phyloP scores from a whole-genome alignment of 1,140 invertebrate genomes.

The Drosophila bifasciata region DNA sequence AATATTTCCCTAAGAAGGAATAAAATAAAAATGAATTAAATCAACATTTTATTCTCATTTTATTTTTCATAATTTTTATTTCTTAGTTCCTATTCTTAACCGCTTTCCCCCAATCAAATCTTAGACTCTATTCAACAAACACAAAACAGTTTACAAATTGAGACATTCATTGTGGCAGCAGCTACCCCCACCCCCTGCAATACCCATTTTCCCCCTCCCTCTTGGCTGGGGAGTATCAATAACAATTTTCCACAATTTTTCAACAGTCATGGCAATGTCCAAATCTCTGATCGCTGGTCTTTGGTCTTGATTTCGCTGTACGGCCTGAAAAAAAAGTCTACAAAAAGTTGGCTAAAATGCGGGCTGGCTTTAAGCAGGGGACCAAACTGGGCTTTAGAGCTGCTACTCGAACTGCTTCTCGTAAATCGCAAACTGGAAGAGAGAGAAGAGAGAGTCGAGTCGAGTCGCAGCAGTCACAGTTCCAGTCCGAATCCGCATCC shows the following conservation, averaged over 20 bases:
- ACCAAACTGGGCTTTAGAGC: constrained; percentile 9
- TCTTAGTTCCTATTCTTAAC: too few species aligned
- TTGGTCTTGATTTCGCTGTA: constrained; percentile 47
- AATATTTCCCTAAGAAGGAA: too few species aligned
- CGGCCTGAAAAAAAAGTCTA: constrained; percentile 33
- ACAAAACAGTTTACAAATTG: constrained; percentile 42
- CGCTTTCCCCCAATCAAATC: too few species aligned
- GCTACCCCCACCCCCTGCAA: background rate
- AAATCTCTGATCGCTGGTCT: too few species aligned
- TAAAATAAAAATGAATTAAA: too few species aligned
- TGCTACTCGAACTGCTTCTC: constrained; percentile 61
- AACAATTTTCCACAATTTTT: constrained; percentile 72
- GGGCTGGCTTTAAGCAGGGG: background rate
- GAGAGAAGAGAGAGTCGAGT: too few species aligned
- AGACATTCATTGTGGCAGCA: constrained; percentile 44
- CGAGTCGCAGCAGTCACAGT: too few species aligned
- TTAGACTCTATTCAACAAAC: too few species aligned
- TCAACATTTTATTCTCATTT: too few species aligned
- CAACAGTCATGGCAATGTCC: constrained; percentile 39
- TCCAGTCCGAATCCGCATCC: too few species aligned
- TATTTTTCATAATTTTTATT: too few species aligned
- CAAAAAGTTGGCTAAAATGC: constrained; percentile 47
- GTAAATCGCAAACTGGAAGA: constrained; percentile 59
- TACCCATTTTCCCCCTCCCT: constrained; percentile 3
- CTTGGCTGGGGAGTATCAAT: constrained; percentile 49